phyloP scores from a whole-genome alignment of 1,140 invertebrate species.

The Tetragonula clypearis region DNA sequence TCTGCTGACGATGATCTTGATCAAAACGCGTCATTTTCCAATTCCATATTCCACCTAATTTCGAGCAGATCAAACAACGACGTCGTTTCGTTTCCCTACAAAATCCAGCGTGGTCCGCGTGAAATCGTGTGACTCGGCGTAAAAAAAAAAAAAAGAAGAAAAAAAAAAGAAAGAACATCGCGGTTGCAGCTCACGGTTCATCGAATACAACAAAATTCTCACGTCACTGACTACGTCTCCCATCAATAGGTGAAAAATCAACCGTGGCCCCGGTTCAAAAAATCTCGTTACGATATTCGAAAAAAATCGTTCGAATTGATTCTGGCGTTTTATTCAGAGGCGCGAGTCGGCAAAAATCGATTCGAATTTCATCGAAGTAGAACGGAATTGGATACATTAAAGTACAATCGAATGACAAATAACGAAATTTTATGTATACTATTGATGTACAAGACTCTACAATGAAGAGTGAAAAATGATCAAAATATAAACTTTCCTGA shows the following conservation, averaged over 20 bases:
- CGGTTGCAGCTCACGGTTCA: not conserved
- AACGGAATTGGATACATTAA: slow-evolving; percentile 49
- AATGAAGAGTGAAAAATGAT: too few relatives aligned
- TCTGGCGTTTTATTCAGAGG: not conserved
- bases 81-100: not conserved
- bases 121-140: not conserved
- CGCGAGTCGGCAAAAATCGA: slow-evolving; percentile 47
- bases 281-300: slow-evolving; percentile 9
- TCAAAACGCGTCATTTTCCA: not conserved
- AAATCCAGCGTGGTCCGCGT: not conserved
- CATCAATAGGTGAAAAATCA: not conserved
- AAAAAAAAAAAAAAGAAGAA: not conserved
- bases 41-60: not conserved
- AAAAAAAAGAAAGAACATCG: not conserved
- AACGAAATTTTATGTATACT: too few relatives aligned
- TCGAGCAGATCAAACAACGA: not conserved
- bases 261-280: not conserved
- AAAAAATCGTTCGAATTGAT: not conserved
- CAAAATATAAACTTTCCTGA: too few relatives aligned
- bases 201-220: slow-evolving; percentile 7
- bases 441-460: too few relatives aligned
- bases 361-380: slow-evolving; percentile 48
- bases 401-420: too few relatives aligned
- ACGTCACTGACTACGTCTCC: not conserved
- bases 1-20: not conserved